A percentile compares a stretch with the other conserved stretches of the same genome.
phyloP scores from a whole-genome alignment of 1,140 invertebrate genomes.

The Ostrea edulis region DNA sequence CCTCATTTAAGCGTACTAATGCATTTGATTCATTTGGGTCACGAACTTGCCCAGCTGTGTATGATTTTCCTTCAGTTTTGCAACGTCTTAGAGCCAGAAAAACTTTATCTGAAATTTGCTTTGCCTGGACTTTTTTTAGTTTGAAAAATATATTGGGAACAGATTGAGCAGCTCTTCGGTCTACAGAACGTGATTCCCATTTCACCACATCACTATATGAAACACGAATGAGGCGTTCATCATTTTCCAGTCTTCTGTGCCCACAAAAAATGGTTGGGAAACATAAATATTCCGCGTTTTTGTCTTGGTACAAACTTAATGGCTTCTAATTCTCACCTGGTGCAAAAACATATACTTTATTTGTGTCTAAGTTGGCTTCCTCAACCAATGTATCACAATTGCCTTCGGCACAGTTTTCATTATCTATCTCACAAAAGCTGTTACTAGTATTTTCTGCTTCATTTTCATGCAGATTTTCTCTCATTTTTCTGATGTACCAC shows the following conservation, averaged over 20 bases:
- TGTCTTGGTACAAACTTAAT: slow-evolving; percentile 49
- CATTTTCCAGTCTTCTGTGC: slow-evolving; percentile 39
- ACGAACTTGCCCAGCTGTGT: slow-evolving; percentile 36
- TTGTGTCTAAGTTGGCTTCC: not conserved
- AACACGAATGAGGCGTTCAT: slow-evolving; percentile 43
- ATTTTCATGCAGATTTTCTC: not conserved
- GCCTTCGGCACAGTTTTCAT: slow-evolving; percentile 9
- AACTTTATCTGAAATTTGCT: slow-evolving; percentile 47
- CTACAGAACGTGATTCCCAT: slow-evolving; percentile 48
- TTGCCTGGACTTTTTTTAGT: slow-evolving; percentile 54
- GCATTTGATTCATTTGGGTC: slow-evolving; percentile 21
- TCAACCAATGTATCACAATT: slow-evolving; percentile 17
- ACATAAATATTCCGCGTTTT: slow-evolving; percentile 44
- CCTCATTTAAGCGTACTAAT: slow-evolving; percentile 51
- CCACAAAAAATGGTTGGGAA: slow-evolving; percentile 57
- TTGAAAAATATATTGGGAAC: slow-evolving; percentile 53
- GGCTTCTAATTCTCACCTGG: too few relatives aligned
- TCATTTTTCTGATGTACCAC: not conserved
- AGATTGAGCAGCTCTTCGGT: slow-evolving; percentile 46
- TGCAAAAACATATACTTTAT: not conserved
- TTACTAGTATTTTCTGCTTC: not conserved
- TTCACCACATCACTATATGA: slow-evolving; percentile 52
- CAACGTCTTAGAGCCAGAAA: slow-evolving; percentile 41
- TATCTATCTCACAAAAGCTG: too few relatives aligned
- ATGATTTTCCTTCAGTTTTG: slow-evolving; percentile 41